Percentiles rank a stretch among this genome's conserved stretches.
These are phyloP conservation scores for Catocala sponsa DNA, from an alignment of 2,888 invertebrate species.

Conservation along the genomic window DNA sequence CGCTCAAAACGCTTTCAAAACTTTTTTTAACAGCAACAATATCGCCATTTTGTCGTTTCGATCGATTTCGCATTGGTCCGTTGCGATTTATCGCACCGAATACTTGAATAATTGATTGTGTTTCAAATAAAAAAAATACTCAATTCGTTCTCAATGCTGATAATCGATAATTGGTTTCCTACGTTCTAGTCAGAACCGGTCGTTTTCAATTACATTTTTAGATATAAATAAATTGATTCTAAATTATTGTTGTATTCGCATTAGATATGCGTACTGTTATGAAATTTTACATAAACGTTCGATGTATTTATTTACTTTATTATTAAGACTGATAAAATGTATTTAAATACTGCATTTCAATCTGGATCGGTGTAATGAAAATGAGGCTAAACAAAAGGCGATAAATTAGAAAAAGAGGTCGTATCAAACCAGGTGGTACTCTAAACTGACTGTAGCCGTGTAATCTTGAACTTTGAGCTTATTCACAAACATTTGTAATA, in stretches of 20 bases:
- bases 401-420: too few species aligned
- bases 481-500: too few species aligned
- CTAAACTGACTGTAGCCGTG: too few species aligned
- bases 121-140: conserved; percentile 54
- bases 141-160: conserved; percentile 57
- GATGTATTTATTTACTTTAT: conserved; percentile 10
- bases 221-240: conserved; percentile 55
- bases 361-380: conserved; percentile 11
- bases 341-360: conserved; percentile 1
- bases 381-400: neutral
- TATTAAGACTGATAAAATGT: neutral
- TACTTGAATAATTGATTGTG: conserved; percentile 64
- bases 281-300: conserved; percentile 18
- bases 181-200: conserved; percentile 43
- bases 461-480: too few species aligned
- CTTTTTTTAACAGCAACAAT: conserved; percentile 63
- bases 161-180: conserved; percentile 63
- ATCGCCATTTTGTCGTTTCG: conserved; percentile 64
- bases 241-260: conserved; percentile 53
- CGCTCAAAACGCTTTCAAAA: conserved; percentile 62
- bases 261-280: conserved; percentile 51
- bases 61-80: conserved; percentile 54
- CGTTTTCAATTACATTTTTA: conserved; percentile 50
- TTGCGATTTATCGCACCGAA: conserved; percentile 63
- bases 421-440: too few species aligned